Base-by-base conservation (phyloP, 2,797 vertebrate genomes). In the Alcedo atthis region DNA sequence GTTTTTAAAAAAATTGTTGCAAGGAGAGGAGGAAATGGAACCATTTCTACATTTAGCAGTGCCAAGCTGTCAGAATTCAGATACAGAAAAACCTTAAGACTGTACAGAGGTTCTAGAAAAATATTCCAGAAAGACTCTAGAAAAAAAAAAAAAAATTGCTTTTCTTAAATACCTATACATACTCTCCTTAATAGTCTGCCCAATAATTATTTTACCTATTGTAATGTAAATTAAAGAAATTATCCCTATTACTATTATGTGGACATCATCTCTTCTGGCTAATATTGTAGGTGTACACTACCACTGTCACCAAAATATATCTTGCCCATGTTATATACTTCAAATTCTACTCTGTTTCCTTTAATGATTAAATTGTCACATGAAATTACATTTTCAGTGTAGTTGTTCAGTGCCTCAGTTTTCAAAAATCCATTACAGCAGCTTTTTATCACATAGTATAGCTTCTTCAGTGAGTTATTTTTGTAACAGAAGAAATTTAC, bases 221-320 rank as follows among this genome's bases (percentile, higher is more conserved):
- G 30, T 81, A 77, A 95, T 49, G 42, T 40, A 89, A 94, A 92
- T 82, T 74, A 51, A 30, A 79, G 22, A 91, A 85, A 58, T 85
- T 63, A 82, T 12, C 10, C 82, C 43, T 49, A 86, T 64, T 43
- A 12, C 16, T 46, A 59, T 70, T 86, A 87, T 6, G 28, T 15
- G 35, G 63, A 76, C 3, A 0, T 62, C 51, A 76, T 54, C 43
- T 81, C 40, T 81, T 92, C 59, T 90, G 83, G 82, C 59, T 92
- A 26, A 35, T 81, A 88, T 6, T 0, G 5, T 40, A 64, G 54
- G 35, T 64, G 40, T 66, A 64, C 30, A 67, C 21, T 35, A 57
- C 26, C 42, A 59, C 12, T 30, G 37, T 9, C 62, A 85, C 54
- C 49, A 68, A 77, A 84, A 57, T 49, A 46, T 26, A 85, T 62